Evolutionary conservation across 2,888 invertebrate species (phyloP).

Genomic region (Ephialtes manifestator): DNA sequence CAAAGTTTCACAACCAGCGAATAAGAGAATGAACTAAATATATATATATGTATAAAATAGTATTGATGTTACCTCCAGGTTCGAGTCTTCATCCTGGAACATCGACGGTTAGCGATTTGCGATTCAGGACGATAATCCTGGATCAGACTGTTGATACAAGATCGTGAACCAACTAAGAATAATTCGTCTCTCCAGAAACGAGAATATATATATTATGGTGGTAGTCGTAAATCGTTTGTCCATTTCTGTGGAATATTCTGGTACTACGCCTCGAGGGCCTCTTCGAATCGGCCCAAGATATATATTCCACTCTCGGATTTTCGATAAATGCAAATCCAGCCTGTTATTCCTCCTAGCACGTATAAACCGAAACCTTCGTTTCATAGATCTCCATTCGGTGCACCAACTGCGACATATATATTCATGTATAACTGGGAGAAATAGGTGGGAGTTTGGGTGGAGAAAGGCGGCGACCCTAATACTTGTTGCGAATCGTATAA

Average conservation of each 20-base stretch:
- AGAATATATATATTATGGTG: constrained; percentile 18
- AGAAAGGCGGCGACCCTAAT: constrained; percentile 62
- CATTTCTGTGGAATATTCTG: constrained; percentile 46
- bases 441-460: constrained; percentile 28
- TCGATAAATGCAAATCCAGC: constrained; percentile 66
- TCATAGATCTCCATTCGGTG: constrained; percentile 60
- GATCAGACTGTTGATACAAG: constrained; percentile 71
- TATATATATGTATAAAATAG: not conserved
- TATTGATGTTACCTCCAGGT: constrained; percentile 21
- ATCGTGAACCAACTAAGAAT: constrained; percentile 68
- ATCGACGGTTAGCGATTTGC: constrained; percentile 64
- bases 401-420: constrained; percentile 6
- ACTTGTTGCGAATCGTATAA: constrained; percentile 71
- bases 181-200: constrained; percentile 61
- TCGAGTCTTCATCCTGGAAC: constrained; percentile 41
- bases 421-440: constrained; percentile 42
- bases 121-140: constrained; percentile 69
- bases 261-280: constrained; percentile 23
- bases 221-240: constrained; percentile 63
- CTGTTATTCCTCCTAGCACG: constrained; percentile 58
- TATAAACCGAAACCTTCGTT: constrained; percentile 56
- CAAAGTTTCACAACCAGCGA: constrained; percentile 51
- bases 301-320: constrained; percentile 53
- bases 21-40: constrained; percentile 38
- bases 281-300: constrained; percentile 31